A percentile compares a stretch with the other conserved stretches of the same genome.
Conservation (phyloP, 2,113 vertebrate genomes). For the Ivindomyrus marchei region DNA sequence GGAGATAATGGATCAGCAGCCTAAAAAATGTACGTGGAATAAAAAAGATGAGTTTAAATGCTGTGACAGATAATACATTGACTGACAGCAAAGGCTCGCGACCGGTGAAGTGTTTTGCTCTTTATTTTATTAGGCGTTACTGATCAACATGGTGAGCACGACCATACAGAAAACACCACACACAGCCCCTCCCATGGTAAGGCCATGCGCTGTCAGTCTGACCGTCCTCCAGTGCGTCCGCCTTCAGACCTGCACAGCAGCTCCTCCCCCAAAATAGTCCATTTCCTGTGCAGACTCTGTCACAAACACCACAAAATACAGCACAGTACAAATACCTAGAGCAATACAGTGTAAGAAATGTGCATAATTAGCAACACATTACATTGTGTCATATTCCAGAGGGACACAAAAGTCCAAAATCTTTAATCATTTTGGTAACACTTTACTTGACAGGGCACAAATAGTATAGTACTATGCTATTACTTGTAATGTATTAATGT, state of each 20-base stretch:
- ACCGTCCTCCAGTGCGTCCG: background rate
- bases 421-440: background rate
- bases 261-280: background rate
- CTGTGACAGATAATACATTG: background rate
- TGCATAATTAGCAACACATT: background rate
- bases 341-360: background rate
- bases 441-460: background rate
- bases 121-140: slow-evolving; percentile 9
- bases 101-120: background rate
- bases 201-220: background rate
- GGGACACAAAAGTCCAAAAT: background rate
- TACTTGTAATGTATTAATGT: background rate
- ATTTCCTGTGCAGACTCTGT: background rate
- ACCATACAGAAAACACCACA: slow-evolving; percentile 29
- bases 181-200: slow-evolving; percentile 25
- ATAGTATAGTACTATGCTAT: background rate
- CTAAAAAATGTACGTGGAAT: too few species aligned
- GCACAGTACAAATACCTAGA: background rate
- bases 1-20: background rate
- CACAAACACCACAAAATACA: background rate
- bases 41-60: background rate
- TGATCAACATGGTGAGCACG: slow-evolving; percentile 13
- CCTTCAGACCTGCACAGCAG: too few species aligned
- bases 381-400: background rate
- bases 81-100: background rate